Evolutionary conservation across 2,797 vertebrate genomes (phyloP), one percentile per base, ranked within the genome.

Genomic region (Anisognathus igniventris): DNA sequence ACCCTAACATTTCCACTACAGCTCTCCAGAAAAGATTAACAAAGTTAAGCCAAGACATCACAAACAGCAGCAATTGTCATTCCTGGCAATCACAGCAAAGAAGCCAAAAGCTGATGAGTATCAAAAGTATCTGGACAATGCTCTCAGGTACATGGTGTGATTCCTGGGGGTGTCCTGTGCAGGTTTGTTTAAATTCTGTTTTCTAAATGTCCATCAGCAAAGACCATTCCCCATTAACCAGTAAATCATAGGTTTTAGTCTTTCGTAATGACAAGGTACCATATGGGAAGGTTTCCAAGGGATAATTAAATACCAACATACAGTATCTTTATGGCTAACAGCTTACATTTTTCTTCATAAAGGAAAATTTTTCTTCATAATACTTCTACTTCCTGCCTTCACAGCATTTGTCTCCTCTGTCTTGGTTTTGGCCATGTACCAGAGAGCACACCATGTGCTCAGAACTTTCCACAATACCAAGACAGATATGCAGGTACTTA

Each of bases 401-500:
- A 50, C 4, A 81, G 7, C 14, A 33, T 40, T 84, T 70, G 37
- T 73, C 54, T 74, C 21, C 9, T 70, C 20, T 35, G 7, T 40
- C 51, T 58, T 58, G 22, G 65, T 72, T 54, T 84, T 37, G 24
- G 23, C 54, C 31, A 61, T 3, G 9, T 45, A 72, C 10, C 28
- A 73, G n/a, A 45, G 4, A 71, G 45, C 9, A 0, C 0, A 3
- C 4, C 42, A 33, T 16, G 7, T 8, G 17, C 53, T 53, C 42
- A 64, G 27, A 47, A 47, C 51, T n/a, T 65, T 51, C 67, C 64
- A 61, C n/a, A 72, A 45, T 9, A 79, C 5, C 8, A 6, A 66
- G 27, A 73, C 1, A 4, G 3, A 11, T 51, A n/a, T 0, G 1
- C 12, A 40, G 13, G 17, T 15, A 57, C 9, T 23, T 27, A 82